phyloP scores from a whole-genome alignment of 2,113 vertebrate genomes.

The Microcebus ravelobensis region DNA sequence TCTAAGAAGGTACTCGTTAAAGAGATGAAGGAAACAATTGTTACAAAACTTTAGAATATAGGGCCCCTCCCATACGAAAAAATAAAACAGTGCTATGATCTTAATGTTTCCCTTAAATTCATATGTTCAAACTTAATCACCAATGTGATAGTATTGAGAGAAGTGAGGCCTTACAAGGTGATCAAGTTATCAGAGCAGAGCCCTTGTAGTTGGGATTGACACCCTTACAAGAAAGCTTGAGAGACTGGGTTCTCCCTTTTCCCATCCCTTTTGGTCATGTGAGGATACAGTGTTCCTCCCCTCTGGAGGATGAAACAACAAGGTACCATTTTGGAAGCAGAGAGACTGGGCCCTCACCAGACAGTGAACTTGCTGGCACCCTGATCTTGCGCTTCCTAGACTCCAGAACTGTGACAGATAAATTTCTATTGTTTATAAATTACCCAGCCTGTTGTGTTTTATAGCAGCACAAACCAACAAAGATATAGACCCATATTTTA shows the following conservation, averaged over 20 bases:
- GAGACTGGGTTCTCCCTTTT: not conserved
- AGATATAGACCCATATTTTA: not conserved
- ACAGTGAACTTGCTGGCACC: not conserved
- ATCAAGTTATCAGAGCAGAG: not conserved
- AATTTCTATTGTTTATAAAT: not conserved
- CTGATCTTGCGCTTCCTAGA: not conserved
- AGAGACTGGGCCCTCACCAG: not conserved
- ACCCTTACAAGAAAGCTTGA: not conserved
- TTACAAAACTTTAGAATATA: conserved; percentile 28
- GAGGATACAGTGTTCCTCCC: not conserved
- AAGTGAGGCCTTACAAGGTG: not conserved
- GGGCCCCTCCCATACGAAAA: not conserved
- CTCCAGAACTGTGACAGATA: not conserved
- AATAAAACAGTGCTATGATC: not conserved
- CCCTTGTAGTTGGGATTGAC: not conserved
- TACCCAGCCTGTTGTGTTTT: not conserved
- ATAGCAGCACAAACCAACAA: not conserved
- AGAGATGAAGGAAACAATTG: not conserved
- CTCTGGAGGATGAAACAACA: not conserved
- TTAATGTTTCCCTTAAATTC: not conserved
- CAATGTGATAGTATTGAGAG: not conserved
- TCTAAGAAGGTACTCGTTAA: not conserved
- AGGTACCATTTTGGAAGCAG: not conserved
- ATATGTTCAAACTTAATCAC: not conserved
- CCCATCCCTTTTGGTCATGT: not conserved